phyloP scores from a whole-genome alignment of 2,797 vertebrate species.

The Poliocrania exsul region DNA sequence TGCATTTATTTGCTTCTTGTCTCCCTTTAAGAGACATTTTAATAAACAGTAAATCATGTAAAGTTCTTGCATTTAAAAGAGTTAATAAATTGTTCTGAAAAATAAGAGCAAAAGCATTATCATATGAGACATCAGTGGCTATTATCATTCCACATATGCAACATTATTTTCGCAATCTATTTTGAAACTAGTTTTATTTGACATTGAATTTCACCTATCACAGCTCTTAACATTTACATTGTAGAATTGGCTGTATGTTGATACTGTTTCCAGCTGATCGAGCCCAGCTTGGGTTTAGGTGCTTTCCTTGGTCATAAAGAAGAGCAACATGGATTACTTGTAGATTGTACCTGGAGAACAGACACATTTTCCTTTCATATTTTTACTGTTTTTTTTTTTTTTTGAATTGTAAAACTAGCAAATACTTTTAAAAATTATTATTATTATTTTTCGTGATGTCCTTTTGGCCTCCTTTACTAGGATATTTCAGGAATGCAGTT shows the following conservation, averaged over 20 bases:
- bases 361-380: neutral
- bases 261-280: neutral
- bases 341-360: neutral
- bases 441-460: neutral
- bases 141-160: neutral
- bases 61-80: neutral
- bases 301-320: neutral
- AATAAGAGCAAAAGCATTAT: neutral
- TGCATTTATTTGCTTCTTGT: neutral
- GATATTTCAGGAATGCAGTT: neutral
- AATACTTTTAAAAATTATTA: neutral
- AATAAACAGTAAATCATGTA: neutral
- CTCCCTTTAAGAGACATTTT: neutral
- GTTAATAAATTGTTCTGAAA: neutral
- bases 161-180: neutral
- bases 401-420: slow-evolving; percentile 29
- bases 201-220: neutral
- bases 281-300: neutral
- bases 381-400: neutral
- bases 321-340: neutral
- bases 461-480: slow-evolving; percentile 3
- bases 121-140: neutral
- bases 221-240: neutral
- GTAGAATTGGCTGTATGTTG: neutral
- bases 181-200: neutral